Conservation (phyloP, 2,888 invertebrate genomes). For the Xestia xanthographa region DNA sequence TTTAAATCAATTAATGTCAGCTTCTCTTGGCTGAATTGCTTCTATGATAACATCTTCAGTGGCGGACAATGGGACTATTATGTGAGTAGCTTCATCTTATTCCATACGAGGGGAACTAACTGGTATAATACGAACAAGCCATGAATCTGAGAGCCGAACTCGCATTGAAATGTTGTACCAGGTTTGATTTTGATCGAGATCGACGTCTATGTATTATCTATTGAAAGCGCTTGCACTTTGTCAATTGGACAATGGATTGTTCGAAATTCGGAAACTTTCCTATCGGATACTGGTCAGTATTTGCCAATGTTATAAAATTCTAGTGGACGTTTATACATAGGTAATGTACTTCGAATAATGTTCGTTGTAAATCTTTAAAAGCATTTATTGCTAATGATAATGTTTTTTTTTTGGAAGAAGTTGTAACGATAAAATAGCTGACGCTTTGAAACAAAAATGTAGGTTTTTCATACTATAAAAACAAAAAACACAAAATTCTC, state of each 20-base stretch:
- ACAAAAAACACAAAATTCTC: neutral
- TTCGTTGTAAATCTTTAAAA: conserved; percentile 1
- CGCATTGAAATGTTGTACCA: conserved; percentile 82
- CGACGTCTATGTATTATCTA: conserved; percentile 73
- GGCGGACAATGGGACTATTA: conserved; percentile 83
- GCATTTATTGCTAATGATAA: conserved; percentile 23
- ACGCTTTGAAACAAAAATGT: neutral
- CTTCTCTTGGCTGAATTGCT: conserved; percentile 74
- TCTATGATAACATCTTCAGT: conserved; percentile 81
- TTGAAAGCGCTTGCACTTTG: conserved; percentile 76
- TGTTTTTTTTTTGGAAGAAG: conserved; percentile 14
- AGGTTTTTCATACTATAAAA: neutral
- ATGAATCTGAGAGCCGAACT: conserved; percentile 77
- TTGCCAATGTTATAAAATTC: conserved; percentile 39
- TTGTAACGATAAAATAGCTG: conserved; percentile 20
- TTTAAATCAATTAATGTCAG: conserved; percentile 77
- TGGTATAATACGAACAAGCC: conserved; percentile 76
- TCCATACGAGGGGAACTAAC: conserved; percentile 74
- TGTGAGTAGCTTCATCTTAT: conserved; percentile 80
- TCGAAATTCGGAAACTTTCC: conserved; percentile 62
- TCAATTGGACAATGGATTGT: conserved; percentile 68
- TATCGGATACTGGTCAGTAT: conserved; percentile 46
- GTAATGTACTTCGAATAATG: neutral
- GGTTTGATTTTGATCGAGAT: conserved; percentile 78
- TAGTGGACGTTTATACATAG: conserved; percentile 13